A percentile compares a stretch with the other conserved stretches of the same genome.
Evolutionary conservation across 2,888 invertebrate genomes (phyloP).

Genomic region (Himalopsyche tibetana): DNA sequence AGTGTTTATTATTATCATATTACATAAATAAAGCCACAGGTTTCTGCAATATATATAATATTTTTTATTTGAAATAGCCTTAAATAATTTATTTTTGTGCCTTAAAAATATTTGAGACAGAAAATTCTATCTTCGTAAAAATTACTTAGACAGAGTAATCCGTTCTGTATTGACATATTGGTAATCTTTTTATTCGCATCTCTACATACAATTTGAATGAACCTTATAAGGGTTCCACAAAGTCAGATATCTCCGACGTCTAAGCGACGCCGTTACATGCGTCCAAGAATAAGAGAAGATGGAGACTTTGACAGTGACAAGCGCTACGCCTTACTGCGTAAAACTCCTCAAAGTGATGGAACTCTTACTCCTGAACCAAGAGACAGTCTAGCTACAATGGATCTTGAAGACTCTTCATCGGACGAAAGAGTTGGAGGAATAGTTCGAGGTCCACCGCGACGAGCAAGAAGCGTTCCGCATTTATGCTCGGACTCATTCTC

Average conservation of each 20-base stretch:
- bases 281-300: conserved; percentile 9
- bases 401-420: conserved; percentile 64
- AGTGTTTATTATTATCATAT: background rate
- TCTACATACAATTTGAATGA: background rate
- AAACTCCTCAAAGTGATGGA: background rate
- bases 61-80: no score
- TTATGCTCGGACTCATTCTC: conserved; percentile 62
- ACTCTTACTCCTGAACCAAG: conserved; percentile 18
- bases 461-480: conserved; percentile 62
- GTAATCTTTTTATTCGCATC: background rate
- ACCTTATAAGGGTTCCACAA: background rate
- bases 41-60: background rate
- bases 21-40: background rate
- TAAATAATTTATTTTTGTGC: no score
- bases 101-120: no score
- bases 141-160: no score
- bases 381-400: conserved; percentile 51
- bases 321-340: background rate
- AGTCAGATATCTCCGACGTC: background rate
- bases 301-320: conserved; percentile 1
- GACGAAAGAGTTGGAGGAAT: conserved; percentile 60
- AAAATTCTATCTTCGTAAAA: no score
- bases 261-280: background rate
- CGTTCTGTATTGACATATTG: no score
- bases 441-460: conserved; percentile 44